These are phyloP conservation scores for Tethya wilhelma DNA, from an alignment of 37 sponge, comb jelly and placozoan species.

Conservation along the genomic window DNA sequence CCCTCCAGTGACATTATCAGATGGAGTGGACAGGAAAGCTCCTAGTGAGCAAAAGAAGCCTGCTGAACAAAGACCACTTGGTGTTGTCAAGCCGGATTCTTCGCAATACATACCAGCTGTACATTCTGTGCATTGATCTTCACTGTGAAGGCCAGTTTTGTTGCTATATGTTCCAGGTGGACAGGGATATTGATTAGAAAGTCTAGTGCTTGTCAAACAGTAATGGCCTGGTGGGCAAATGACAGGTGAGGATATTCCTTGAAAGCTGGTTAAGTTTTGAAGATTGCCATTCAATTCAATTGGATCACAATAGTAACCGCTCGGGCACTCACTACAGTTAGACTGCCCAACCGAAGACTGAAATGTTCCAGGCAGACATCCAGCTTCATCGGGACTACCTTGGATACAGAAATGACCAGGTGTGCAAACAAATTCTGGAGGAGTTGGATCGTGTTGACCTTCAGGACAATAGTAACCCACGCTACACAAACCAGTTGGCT, in stretches of 20 bases:
- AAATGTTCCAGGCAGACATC: background rate
- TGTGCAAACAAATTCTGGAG: background rate
- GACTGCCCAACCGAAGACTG: background rate
- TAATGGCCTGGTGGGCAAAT: too few relatives aligned
- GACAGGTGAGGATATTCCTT: too few relatives aligned
- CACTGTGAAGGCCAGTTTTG: background rate
- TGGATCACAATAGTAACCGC: background rate
- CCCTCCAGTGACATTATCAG: too few relatives aligned
- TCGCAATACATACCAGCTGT: constrained; percentile 1
- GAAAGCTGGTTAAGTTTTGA: too few relatives aligned
- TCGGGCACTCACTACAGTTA: background rate
- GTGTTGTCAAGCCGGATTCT: background rate
- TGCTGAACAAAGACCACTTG: background rate
- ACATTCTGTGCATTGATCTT: background rate
- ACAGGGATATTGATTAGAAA: too few relatives aligned
- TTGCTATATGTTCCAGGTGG: too few relatives aligned
- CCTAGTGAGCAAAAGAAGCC: too few relatives aligned
- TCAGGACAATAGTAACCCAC: background rate
- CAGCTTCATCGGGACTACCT: background rate
- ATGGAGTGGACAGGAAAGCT: too few relatives aligned
- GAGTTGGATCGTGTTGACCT: background rate
- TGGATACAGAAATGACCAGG: background rate
- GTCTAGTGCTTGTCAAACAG: too few relatives aligned
- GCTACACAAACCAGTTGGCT: background rate
- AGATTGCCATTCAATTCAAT: background rate